A percentile compares a stretch with the other conserved stretches of the same genome.
Conservation (phyloP, 2,113 vertebrate genomes). For the Urocynchramus pylzowi region DNA sequence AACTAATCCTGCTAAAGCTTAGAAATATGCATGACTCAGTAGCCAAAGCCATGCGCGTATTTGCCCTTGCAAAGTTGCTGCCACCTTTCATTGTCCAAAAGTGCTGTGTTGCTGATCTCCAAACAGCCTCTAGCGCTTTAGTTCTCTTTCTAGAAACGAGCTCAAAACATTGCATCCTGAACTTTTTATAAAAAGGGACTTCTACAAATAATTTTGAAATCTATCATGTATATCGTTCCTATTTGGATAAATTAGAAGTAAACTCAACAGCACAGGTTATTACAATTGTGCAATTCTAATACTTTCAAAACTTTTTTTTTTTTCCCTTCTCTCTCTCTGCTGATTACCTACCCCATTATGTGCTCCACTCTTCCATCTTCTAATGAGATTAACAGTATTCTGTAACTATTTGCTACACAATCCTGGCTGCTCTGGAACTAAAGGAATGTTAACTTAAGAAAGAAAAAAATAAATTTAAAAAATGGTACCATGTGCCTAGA, state of each 20-base stretch:
- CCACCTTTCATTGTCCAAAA: slow-evolving; percentile 10
- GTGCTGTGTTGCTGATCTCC: not conserved
- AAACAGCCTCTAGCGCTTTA: not conserved
- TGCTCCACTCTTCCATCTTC: not conserved
- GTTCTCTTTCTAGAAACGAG: slow-evolving; percentile 2
- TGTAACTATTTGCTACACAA: not conserved
- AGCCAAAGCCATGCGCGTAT: not conserved
- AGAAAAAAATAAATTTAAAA: not conserved
- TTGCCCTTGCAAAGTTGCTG: not conserved
- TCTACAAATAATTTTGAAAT: not conserved
- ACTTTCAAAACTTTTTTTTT: not conserved
- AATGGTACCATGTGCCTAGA: not conserved
- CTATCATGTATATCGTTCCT: not conserved
- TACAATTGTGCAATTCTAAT: not conserved
- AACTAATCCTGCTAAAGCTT: slow-evolving; percentile 44
- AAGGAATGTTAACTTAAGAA: not conserved
- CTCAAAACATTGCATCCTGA: not conserved
- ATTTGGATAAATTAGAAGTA: not conserved
- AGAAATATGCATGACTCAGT: slow-evolving; percentile 48
- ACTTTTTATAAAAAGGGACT: not conserved
- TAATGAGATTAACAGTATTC: not conserved
- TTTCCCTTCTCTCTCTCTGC: not conserved
- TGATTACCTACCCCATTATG: not conserved
- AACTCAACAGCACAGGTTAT: not conserved
- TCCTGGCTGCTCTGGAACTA: not conserved